Conservation (phyloP, 2,113 vertebrate genomes). For the Cryptomyrus ogoouensis region DNA sequence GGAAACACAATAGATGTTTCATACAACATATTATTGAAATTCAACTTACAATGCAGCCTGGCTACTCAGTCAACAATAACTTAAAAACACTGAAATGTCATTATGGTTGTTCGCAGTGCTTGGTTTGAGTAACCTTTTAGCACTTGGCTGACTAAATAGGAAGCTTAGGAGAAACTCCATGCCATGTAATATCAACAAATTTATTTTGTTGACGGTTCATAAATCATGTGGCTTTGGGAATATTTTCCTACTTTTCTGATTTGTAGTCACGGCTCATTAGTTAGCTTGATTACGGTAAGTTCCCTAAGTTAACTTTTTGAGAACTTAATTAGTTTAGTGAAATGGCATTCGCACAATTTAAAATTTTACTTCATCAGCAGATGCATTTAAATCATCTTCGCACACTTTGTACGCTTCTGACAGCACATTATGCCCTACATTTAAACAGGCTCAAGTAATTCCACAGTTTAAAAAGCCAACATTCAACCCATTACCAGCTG, state of each 20-base stretch:
- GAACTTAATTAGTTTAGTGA: slow-evolving; percentile 4
- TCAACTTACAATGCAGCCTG: neutral
- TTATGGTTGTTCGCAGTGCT: neutral
- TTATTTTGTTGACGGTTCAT: neutral
- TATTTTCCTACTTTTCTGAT: slow-evolving; percentile 3
- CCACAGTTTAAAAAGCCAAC: neutral
- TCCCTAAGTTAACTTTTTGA: neutral
- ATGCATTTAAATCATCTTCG: neutral
- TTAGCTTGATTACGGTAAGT: neutral
- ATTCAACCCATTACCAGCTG: neutral
- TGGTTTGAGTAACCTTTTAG: neutral
- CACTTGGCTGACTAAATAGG: neutral
- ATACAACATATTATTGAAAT: neutral
- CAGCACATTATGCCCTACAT: neutral
- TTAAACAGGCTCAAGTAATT: neutral
- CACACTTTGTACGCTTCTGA: neutral
- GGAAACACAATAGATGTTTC: neutral
- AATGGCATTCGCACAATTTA: neutral
- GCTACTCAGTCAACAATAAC: neutral
- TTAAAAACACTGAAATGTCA: neutral
- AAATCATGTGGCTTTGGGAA: neutral
- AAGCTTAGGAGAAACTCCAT: neutral
- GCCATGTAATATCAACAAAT: neutral
- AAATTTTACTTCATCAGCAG: slow-evolving; percentile 4
- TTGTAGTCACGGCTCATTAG: neutral